Conservation (phyloP, 2,888 invertebrate genomes). For the Mimumesa dahlbomi region DNA sequence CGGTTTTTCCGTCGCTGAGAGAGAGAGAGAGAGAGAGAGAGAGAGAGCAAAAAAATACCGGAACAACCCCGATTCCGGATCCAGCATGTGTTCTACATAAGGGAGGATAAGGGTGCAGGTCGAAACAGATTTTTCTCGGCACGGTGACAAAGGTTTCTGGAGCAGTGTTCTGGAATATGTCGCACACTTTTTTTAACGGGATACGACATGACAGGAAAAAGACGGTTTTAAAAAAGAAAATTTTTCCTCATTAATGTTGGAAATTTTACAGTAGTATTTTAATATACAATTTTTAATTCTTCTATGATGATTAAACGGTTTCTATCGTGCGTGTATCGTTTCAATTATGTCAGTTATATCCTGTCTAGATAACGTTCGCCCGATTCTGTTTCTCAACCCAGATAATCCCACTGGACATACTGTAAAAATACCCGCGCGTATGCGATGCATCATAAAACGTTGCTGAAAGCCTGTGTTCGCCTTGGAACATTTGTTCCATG, state of each 20-base stretch:
- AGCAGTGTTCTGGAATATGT: too few relatives aligned
- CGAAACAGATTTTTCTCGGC: conserved; percentile 42
- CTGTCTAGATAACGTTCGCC: neutral
- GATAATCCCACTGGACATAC: conserved; percentile 20
- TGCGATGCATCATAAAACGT: conserved; percentile 44
- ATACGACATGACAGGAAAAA: too few relatives aligned
- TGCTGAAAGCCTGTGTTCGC: conserved; percentile 42
- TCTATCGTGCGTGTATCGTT: too few relatives aligned
- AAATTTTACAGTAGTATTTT: too few relatives aligned
- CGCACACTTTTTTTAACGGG: too few relatives aligned
- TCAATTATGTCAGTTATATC: neutral
- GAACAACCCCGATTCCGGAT: conserved; percentile 62
- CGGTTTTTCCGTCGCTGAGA: conserved; percentile 28
- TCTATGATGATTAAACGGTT: too few relatives aligned
- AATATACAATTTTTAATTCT: too few relatives aligned
- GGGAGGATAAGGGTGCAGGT: conserved; percentile 29
- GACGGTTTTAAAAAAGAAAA: too few relatives aligned
- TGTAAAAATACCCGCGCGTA: conserved; percentile 55
- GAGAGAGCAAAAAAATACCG: conserved; percentile 50
- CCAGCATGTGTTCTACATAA: conserved; percentile 57
- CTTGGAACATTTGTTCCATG: conserved; percentile 47
- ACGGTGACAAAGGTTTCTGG: too few relatives aligned
- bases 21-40: too few relatives aligned
- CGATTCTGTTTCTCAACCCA: conserved; percentile 18
- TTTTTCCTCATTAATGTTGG: too few relatives aligned